Evolutionary conservation across 2,888 invertebrate genomes (phyloP), one percentile per base, ranked within the genome.

Genomic region (Unio delphinus): DNA sequence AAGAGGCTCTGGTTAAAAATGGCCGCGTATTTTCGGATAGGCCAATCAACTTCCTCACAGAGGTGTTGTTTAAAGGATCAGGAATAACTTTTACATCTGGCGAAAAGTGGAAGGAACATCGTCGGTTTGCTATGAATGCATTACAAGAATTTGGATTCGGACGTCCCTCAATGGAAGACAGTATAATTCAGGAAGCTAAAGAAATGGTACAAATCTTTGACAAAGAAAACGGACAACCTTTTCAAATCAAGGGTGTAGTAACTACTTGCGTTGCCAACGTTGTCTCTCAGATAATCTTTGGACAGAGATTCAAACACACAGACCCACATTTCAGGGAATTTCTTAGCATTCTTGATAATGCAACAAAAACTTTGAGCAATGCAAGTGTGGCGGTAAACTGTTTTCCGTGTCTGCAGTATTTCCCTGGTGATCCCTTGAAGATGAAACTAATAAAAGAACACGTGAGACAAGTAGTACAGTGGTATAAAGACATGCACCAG

Each of bases 61-160:
- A 69, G 6, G n/a, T 55, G 17, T 28, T 67, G 23, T 34, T 60
- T 55, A 26, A 62, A 30, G 60, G 64, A 23, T 64, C 60, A 68
- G 76, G 76, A 57, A 61, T 83, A 15, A 70, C 75, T 2, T 71
- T 72, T 61, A 63, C 75, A 6, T 78, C 77, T 23, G 83, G 80
- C 0, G 23, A 54, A 3, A 71, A 72, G 11, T 83, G 83, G 83
- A 76, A 75, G 61, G 80, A 80, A 64, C 83, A 83, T 26, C 65
- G 83, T 30, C 68, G 71, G 26, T 83, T 82, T 67, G 64, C 78
- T 11, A 28, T 79, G 30, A 59, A 61, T 15, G 69, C 75, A 8
- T 72, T 83, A 34, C 67, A 76, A 28, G 73, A 74, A 55, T 73
- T 83, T 57, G 80, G 80, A 18, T 76, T 82, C 65, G 80, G 83